A percentile compares a stretch with the other conserved stretches of the same genome.
Conservation (phyloP, 2,888 invertebrate species). For the Zaprionus bogoriensis region DNA sequence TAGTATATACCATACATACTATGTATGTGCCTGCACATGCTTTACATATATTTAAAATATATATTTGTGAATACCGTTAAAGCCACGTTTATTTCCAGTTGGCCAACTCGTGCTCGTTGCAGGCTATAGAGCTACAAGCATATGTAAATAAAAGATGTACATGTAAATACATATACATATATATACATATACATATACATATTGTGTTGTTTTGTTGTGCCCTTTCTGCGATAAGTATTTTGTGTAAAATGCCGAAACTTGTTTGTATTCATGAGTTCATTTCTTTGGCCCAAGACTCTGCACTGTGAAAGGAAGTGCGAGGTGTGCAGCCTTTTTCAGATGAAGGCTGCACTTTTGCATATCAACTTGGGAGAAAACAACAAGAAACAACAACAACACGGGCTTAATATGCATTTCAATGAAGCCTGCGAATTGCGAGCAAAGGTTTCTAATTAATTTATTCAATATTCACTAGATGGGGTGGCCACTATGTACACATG, state of each 20-base stretch:
- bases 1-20: too few relatives aligned
- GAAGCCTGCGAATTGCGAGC: constrained; percentile 1
- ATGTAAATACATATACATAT: neutral
- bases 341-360: neutral
- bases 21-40: neutral
- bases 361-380: neutral
- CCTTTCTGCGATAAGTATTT: neutral
- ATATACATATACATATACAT: neutral
- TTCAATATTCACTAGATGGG: constrained; percentile 14
- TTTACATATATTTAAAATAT: neutral
- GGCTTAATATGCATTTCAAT: constrained; percentile 7
- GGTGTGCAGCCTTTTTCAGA: neutral
- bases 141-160: neutral
- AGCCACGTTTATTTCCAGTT: neutral
- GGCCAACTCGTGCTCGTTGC: neutral
- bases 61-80: neutral
- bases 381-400: neutral
- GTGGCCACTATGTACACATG: neutral
- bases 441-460: constrained; percentile 28
- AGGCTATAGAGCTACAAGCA: neutral
- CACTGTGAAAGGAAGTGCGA: neutral
- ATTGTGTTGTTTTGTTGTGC: constrained; percentile 2
- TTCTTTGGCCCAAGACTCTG: constrained; percentile 9
- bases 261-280: constrained; percentile 22
- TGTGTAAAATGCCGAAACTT: constrained; percentile 18